A percentile compares a stretch with the other conserved stretches of the same genome.
Conservation (phyloP, 2,888 invertebrate species). For the Altica lythri region DNA sequence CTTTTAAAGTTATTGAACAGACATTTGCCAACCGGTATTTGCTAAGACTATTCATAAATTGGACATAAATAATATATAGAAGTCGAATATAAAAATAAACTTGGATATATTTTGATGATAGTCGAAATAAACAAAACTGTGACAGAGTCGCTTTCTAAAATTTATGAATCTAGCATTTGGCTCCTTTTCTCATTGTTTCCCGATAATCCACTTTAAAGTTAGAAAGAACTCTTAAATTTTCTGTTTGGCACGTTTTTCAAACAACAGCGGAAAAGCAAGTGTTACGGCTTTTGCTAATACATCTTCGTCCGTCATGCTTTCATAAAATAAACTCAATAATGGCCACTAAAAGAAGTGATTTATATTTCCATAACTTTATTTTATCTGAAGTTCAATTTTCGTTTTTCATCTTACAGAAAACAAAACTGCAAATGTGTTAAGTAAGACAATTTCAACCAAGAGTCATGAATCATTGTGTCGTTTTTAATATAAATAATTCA, state of each 20-base stretch:
- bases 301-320: slow-evolving; percentile 21
- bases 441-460: no score
- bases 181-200: slow-evolving; percentile 1
- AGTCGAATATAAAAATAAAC: no score
- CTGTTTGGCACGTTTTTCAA: slow-evolving; percentile 13
- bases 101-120: no score
- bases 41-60: no score
- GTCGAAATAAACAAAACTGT: no score
- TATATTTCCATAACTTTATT: slow-evolving; percentile 13
- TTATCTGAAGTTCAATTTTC: slow-evolving; percentile 10
- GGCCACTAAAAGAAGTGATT: slow-evolving; percentile 8
- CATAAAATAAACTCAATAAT: slow-evolving; percentile 17
- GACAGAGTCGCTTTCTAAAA: background rate
- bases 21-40: no score
- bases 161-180: slow-evolving; percentile 1
- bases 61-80: no score
- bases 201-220: background rate
- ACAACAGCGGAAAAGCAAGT: slow-evolving; percentile 8
- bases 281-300: slow-evolving; percentile 18
- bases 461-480: no score
- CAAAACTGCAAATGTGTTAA: no score
- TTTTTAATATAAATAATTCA: no score
- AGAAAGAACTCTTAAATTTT: slow-evolving; percentile 4
- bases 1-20: no score
- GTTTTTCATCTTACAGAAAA: background rate